Evolutionary conservation across 2,888 invertebrate genomes (phyloP).

Genomic region (Junonia oenone): DNA sequence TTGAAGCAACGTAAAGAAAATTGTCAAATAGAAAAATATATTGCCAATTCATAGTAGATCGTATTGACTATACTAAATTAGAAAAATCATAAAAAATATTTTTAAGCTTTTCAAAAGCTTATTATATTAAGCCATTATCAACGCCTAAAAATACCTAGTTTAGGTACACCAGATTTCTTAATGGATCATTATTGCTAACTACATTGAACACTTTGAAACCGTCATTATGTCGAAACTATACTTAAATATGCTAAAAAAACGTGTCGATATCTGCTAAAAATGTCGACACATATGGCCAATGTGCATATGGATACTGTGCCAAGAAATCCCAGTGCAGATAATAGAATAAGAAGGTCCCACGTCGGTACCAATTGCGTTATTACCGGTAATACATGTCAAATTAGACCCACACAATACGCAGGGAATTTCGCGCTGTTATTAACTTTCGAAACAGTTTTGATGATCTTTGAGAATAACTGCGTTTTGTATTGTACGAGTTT

Average conservation of each 20-base stretch:
- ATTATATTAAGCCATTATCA: too few species aligned
- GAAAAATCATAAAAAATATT: too few species aligned
- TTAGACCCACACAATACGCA: conserved; percentile 15
- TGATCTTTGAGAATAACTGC: background rate
- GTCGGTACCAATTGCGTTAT: conserved; percentile 28
- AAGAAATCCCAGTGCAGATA: conserved; percentile 49
- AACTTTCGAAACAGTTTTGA: conserved; percentile 12
- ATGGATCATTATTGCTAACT: too few species aligned
- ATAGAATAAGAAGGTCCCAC: conserved; percentile 60
- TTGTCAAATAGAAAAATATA: too few species aligned
- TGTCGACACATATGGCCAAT: conserved; percentile 22
- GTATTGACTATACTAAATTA: too few species aligned
- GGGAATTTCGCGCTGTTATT: conserved; percentile 17
- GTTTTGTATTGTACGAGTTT: background rate
- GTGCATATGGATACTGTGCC: conserved; percentile 18
- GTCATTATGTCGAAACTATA: too few species aligned
- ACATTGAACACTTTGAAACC: too few species aligned
- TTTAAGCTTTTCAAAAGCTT: too few species aligned
- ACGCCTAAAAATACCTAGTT: too few species aligned
- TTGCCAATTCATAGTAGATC: too few species aligned
- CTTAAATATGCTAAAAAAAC: background rate
- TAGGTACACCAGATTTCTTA: too few species aligned
- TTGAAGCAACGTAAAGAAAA: too few species aligned
- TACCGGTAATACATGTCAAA: conserved; percentile 24
- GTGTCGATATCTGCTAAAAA: background rate